These are phyloP conservation scores for Lophotis ruficrista DNA, from an alignment of 2,113 vertebrate species.

Conservation along the genomic window DNA sequence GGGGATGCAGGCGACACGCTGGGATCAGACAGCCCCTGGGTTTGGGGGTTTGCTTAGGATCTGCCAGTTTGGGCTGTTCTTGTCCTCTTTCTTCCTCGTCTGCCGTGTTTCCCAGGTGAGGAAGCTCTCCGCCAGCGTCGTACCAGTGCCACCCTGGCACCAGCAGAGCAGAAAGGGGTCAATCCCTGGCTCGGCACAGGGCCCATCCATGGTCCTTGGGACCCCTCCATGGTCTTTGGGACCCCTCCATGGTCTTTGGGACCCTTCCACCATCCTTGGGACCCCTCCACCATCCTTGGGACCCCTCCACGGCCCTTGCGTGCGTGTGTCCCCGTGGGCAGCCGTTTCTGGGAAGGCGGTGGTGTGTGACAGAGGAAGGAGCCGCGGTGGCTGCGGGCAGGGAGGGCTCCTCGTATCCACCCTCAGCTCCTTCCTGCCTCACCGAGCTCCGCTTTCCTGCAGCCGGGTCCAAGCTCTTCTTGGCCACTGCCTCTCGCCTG, in stretches of 20 bases:
- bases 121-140: background rate
- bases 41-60: background rate
- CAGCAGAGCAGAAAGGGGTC: background rate
- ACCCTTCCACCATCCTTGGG: too few relatives aligned
- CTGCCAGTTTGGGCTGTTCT: background rate
- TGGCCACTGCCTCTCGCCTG: background rate
- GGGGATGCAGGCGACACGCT: background rate
- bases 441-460: constrained; percentile 57
- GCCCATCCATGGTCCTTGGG: too few relatives aligned
- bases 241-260: too few relatives aligned
- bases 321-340: background rate
- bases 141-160: background rate
- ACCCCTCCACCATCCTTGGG: too few relatives aligned
- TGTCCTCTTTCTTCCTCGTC: background rate
- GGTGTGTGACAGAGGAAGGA: constrained; percentile 59
- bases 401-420: constrained; percentile 43
- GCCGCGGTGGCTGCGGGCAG: constrained; percentile 48
- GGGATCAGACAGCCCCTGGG: background rate
- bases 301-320: rapidly evolving
- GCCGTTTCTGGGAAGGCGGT: background rate
- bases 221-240: too few relatives aligned
- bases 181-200: too few relatives aligned
- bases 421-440: constrained; percentile 65
- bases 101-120: rapidly evolving
- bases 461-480: background rate